Percentiles rank a stretch among this genome's conserved stretches.
Evolutionary conservation across 2,113 vertebrate genomes (phyloP).

Genomic region (Eurypyga helias): DNA sequence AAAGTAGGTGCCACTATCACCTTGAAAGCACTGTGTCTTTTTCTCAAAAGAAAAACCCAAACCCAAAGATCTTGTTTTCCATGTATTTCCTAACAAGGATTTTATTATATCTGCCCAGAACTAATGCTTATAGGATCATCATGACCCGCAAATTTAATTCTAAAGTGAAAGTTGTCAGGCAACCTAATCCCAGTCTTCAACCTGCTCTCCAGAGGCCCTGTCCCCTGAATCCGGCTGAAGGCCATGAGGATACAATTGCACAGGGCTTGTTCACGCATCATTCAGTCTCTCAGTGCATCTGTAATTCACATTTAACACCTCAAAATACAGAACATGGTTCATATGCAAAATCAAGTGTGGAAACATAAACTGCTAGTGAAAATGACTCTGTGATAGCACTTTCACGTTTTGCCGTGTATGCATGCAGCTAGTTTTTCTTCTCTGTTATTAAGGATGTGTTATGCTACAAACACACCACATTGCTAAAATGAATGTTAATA

Average conservation of each 20-base stretch:
- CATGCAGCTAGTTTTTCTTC: neutral
- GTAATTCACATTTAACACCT: conserved; percentile 24
- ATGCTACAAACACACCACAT: neutral
- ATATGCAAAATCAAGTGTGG: neutral
- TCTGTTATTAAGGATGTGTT: neutral
- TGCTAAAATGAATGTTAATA: neutral
- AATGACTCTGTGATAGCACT: neutral
- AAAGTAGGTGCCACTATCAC: rapidly evolving
- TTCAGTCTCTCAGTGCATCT: neutral
- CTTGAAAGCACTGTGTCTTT: neutral
- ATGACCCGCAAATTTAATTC: neutral
- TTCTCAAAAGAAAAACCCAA: neutral
- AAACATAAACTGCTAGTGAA: conserved; percentile 9
- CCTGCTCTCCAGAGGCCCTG: neutral
- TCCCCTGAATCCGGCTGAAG: neutral
- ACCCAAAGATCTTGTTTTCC: neutral
- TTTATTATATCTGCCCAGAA: neutral
- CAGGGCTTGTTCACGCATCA: neutral
- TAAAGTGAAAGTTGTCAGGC: neutral
- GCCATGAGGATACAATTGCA: neutral
- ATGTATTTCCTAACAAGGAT: neutral
- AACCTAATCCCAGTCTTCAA: neutral
- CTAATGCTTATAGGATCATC: neutral
- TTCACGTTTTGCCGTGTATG: neutral
- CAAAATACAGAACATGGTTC: neutral